Conservation (phyloP, 2,113 vertebrate genomes). For the Noctilio leporinus region DNA sequence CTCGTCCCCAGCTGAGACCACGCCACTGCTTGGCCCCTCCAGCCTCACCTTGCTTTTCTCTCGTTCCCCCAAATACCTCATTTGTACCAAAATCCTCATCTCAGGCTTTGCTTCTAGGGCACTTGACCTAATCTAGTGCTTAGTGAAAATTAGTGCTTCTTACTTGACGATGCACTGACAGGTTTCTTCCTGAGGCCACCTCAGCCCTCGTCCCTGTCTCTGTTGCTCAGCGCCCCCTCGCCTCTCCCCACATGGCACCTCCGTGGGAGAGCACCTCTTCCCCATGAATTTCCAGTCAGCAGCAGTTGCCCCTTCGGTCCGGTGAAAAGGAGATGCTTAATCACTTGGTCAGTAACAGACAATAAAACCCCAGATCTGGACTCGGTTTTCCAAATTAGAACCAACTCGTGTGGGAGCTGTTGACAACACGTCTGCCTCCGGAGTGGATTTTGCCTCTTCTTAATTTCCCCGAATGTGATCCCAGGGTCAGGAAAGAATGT, state of each 20-base stretch:
- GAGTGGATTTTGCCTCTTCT: constrained; percentile 45
- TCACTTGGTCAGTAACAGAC: neutral
- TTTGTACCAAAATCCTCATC: neutral
- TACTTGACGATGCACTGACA: neutral
- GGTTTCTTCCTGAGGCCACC: neutral
- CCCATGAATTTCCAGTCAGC: neutral
- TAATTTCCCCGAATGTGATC: constrained; percentile 66
- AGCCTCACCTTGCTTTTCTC: neutral
- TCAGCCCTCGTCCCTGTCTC: neutral
- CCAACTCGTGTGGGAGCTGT: constrained; percentile 50
- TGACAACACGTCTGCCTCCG: constrained; percentile 57
- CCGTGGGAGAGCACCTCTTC: neutral
- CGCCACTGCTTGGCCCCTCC: neutral
- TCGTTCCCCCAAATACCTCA: neutral
- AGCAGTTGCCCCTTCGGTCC: no score
- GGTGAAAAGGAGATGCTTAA: neutral
- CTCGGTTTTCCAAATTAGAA: neutral
- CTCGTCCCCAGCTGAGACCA: neutral
- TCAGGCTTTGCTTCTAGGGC: neutral
- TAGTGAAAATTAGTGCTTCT: neutral
- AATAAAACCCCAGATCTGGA: neutral
- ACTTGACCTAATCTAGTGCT: neutral
- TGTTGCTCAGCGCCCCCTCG: neutral
- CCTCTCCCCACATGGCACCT: neutral
- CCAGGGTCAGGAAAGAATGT: constrained; percentile 51